Base-by-base conservation (phyloP, 1,140 invertebrate genomes). In the Spodoptera litura region DNA sequence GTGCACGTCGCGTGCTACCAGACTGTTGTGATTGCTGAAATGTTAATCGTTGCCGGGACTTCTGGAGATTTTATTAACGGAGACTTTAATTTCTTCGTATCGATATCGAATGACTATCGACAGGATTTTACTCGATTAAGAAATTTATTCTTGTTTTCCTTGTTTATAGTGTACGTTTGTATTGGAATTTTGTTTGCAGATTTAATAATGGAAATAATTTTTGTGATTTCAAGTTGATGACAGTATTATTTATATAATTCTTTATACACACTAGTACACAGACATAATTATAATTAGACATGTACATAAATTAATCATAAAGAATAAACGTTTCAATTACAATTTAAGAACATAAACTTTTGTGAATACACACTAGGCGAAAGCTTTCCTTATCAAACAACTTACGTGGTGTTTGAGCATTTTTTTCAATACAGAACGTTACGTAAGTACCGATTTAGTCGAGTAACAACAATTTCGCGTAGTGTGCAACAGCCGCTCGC, bases 21-120 rank as follows among this genome's bases (percentile, higher is more conserved):
- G 80, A 85, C 86, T 85, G 85, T 90, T 90, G 85, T 88, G 89
- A 91, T 91, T 88, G 83, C 85, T 91, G 86, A 91, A 91, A 92
- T 89, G 89, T 92, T 92, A 92, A 92, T 92, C 89, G 89, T 78
- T 85, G 84, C 85, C 81, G 74, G 79, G 83, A 87, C 79, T 88
- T 83, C 72, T 78, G 83, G 85, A 91, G 89, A 92, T 90, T 90
- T 90, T 92, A 90, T 89, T 89, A 85, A 84, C 74, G 82, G 81
- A 85, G 85, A 89, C 83, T 87, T 83, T 83, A 82, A 85, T 89
- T 88, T 83, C 81, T 78, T 78, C 53, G 78, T 13, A 74, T 74
- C 44, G 5, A 35, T 62, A 75, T 73, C 55, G 11, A 73, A 73
- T 73, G 49, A 73, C 55, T 55, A 73, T 73, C 15, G 71, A 59